Evolutionary conservation across 2,888 invertebrate genomes (phyloP), one percentile per base, ranked within the genome.

Genomic region (Spilarctia lutea): DNA sequence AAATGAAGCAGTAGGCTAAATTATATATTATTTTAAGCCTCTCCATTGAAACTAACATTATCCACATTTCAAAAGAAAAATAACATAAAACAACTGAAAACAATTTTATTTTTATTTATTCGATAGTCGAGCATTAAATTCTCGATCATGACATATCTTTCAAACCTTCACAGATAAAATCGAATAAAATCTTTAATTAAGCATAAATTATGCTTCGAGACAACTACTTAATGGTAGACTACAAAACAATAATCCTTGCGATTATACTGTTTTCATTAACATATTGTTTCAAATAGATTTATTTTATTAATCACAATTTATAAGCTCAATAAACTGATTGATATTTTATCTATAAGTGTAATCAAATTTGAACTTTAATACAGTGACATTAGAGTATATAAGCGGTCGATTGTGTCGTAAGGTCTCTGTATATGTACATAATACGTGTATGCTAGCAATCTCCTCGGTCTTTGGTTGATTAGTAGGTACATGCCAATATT

Each of bases 151-250:
- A 52, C 24, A 20, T n/a, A 56, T 56, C 52, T 56, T 30, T 18
- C 18, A 20, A 30, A 20, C 33, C 10, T 39, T n/a, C 2, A 16
- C 27, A 60, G 60, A 60, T 60, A 60, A 60, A 60, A 60, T 27
- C 60, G 16, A 13, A 60, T 60, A 13, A 60, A 68, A 68, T 39
- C 35, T 68, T 45, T 68, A 68, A 60, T 60, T 60, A 13, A 27
- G 60, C 13, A 60, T 60, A 60, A 60, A 60, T 60, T 60, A 60
- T 60, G 60, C 60, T 60, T 60, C 27, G 4, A 60, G 60, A 11
- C 60, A 27, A 27, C 27, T 60, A 60, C 27, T 60, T 60, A 27
- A 56, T 56, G n/a, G 13, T 60, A 60, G 4, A 60, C 27, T 60
- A 1, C 4, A 60, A 60, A 60, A 27, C 27, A 27, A 27, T 60